Evolutionary conservation across 2,113 vertebrate genomes (phyloP).

Genomic region (Delphinapterus leucas): DNA sequence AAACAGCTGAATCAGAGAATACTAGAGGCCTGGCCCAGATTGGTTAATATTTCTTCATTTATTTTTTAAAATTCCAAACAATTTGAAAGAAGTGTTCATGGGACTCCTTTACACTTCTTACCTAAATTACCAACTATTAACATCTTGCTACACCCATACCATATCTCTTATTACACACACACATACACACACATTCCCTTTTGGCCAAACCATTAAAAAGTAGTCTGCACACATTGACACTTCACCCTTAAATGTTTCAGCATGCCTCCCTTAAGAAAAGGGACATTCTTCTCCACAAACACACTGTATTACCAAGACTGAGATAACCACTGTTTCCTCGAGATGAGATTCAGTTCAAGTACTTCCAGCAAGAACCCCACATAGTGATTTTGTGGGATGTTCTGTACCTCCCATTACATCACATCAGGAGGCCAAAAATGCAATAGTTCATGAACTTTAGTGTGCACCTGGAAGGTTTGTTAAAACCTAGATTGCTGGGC

Average conservation of each 20-base stretch:
- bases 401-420: too few species aligned
- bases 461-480: neutral
- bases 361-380: neutral
- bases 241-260: neutral
- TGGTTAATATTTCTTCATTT: neutral
- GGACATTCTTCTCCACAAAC: neutral
- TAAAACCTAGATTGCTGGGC: neutral
- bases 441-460: neutral
- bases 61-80: neutral
- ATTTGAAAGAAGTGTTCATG: neutral
- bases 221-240: neutral
- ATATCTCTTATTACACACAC: neutral
- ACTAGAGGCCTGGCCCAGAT: neutral
- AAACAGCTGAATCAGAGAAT: neutral
- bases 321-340: neutral
- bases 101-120: neutral
- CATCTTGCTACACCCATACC: neutral
- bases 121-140: neutral
- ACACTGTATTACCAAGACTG: neutral
- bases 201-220: neutral
- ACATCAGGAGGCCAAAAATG: neutral
- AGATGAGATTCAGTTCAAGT: neutral
- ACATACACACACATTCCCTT: neutral
- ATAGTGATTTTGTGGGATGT: neutral
- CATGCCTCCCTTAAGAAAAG: neutral